Evolutionary conservation across 2,797 vertebrate genomes (phyloP).

Genomic region (Pelobates cultripes): DNA sequence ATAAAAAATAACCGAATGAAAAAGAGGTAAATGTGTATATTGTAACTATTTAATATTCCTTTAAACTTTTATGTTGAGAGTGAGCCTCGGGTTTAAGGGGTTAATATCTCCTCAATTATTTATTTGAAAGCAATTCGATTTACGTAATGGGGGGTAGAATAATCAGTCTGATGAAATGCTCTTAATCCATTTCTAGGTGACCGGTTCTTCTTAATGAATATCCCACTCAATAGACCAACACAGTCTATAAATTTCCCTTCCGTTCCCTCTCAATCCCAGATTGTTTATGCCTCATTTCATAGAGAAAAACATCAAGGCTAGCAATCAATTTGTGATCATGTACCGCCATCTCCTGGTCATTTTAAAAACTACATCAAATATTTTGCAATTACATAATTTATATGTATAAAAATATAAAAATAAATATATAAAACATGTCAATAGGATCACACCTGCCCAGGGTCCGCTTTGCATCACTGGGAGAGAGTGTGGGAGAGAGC

Average conservation of each 20-base stretch:
- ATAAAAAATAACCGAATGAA: too few species aligned
- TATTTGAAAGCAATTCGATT: neutral
- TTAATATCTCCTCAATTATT: neutral
- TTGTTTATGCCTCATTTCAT: neutral
- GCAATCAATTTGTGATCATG: neutral
- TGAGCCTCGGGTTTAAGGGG: neutral
- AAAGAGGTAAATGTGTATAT: too few species aligned
- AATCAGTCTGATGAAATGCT: neutral
- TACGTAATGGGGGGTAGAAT: neutral
- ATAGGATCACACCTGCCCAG: too few species aligned
- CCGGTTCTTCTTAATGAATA: slow-evolving; percentile 11
- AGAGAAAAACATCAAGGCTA: neutral
- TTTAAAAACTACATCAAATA: neutral
- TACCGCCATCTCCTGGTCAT: slow-evolving; percentile 15
- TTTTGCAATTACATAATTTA: too few species aligned
- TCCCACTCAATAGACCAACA: neutral
- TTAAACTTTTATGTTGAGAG: too few species aligned
- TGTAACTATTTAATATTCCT: too few species aligned
- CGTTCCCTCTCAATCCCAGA: neutral
- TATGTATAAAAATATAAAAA: too few species aligned
- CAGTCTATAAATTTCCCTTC: neutral
- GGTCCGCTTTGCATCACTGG: too few species aligned
- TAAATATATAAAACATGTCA: too few species aligned
- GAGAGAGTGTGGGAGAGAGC: too few species aligned
- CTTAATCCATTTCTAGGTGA: neutral